phyloP scores from a whole-genome alignment of 2,113 vertebrate genomes.

The Protobothrops mucrosquamatus region DNA sequence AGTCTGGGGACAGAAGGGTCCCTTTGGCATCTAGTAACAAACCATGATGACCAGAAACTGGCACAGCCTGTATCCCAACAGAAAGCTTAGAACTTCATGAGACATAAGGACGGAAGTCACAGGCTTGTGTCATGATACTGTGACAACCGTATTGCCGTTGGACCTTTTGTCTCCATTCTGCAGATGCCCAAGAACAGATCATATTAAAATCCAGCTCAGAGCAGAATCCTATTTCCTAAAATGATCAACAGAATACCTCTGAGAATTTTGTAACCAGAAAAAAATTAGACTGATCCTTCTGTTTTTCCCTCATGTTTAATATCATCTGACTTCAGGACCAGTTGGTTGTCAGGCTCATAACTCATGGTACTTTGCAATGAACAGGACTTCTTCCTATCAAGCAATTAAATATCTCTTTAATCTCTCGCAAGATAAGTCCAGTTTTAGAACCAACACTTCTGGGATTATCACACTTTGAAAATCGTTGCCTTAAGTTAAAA shows the following conservation, averaged over 20 bases:
- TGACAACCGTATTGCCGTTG: not conserved
- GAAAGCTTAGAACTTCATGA: not conserved
- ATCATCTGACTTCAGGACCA: not conserved
- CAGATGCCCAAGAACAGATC: not conserved
- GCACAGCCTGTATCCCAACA: not conserved
- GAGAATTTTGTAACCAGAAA: not conserved
- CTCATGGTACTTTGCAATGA: not conserved
- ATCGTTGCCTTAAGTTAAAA: not conserved
- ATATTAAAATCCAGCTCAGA: not conserved
- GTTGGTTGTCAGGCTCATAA: not conserved
- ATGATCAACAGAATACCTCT: not conserved
- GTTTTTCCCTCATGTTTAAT: not conserved
- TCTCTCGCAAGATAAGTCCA: not conserved
- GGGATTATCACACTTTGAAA: not conserved
- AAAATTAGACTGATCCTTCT: not conserved
- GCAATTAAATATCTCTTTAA: not conserved
- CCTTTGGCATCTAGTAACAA: not conserved
- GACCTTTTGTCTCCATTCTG: not conserved
- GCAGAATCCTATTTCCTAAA: not conserved
- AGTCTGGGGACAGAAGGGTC: not conserved
- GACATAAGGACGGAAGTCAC: not conserved
- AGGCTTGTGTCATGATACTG: not conserved
- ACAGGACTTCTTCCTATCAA: not conserved
- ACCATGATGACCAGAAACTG: not conserved
- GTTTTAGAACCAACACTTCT: not conserved